Percentiles rank a stretch among this genome's conserved stretches.
Conservation (phyloP, 2,113 vertebrate species). For the Callipepla squamata region DNA sequence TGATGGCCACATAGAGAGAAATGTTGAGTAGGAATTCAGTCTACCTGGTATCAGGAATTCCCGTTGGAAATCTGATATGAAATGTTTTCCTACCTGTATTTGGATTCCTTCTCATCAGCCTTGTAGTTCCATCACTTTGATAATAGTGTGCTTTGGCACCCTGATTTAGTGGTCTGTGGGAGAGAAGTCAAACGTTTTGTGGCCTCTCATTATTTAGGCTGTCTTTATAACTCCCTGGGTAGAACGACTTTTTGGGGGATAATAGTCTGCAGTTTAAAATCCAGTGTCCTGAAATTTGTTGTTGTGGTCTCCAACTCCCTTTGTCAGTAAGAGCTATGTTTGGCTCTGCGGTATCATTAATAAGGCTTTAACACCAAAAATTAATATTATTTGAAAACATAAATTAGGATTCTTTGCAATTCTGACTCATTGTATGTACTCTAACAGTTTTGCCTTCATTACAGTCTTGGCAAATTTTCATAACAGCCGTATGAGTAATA, state of each 20-base stretch:
- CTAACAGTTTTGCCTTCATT: constrained; percentile 2
- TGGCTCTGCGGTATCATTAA: background rate
- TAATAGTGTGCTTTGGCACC: constrained; percentile 1
- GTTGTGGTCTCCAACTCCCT: background rate
- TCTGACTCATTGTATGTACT: background rate
- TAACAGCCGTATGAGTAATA: background rate
- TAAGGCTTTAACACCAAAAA: constrained; percentile 12
- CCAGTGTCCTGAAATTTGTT: constrained; percentile 1
- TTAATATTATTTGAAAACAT: background rate
- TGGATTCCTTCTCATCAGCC: background rate
- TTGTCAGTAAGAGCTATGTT: constrained; percentile 8
- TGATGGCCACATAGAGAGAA: background rate
- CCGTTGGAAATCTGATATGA: background rate
- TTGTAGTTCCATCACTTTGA: constrained; percentile 3
- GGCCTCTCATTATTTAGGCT: constrained; percentile 19
- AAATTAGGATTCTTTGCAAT: background rate
- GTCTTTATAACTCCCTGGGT: background rate
- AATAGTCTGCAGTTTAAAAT: constrained; percentile 34
- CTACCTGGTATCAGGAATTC: background rate
- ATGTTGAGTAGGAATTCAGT: background rate
- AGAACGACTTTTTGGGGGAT: constrained; percentile 14
- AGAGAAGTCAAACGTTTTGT: constrained; percentile 46
- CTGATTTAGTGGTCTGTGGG: constrained; percentile 19
- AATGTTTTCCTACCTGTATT: constrained; percentile 6
- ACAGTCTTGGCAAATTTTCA: background rate